phyloP scores from a whole-genome alignment of 2,888 invertebrate genomes.

The Melipona beecheii region DNA sequence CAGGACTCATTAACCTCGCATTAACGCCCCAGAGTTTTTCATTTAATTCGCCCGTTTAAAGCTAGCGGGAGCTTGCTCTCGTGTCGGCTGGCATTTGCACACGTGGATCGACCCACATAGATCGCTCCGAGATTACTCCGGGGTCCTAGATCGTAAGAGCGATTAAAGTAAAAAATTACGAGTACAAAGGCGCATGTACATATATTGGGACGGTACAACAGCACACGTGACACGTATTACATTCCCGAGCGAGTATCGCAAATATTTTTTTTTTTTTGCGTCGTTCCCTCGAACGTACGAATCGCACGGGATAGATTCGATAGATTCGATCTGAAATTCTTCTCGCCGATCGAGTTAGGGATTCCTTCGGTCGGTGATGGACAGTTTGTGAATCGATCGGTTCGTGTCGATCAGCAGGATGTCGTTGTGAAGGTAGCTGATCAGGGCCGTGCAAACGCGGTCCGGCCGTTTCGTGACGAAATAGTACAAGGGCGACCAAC shows the following conservation, averaged over 20 bases:
- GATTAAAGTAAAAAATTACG: background rate
- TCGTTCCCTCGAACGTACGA: background rate
- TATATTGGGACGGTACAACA: background rate
- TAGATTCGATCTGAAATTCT: background rate
- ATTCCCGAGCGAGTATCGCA: background rate
- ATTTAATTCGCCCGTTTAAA: constrained; percentile 30
- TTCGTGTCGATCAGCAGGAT: constrained; percentile 42
- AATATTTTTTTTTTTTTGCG: background rate
- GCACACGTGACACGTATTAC: background rate
- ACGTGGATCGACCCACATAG: constrained; percentile 54
- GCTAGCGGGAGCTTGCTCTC: constrained; percentile 41
- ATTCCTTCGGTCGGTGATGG: background rate
- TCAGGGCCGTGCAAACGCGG: constrained; percentile 59
- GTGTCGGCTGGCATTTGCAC: constrained; percentile 35
- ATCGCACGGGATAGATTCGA: background rate
- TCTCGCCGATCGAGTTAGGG: background rate
- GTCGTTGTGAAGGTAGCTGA: constrained; percentile 68
- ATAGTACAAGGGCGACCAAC: constrained; percentile 73
- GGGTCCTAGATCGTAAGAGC: constrained; percentile 23
- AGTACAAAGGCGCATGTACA: background rate
- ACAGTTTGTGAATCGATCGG: constrained; percentile 15
- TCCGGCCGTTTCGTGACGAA: constrained; percentile 51
- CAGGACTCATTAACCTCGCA: constrained; percentile 27
- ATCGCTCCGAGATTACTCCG: constrained; percentile 40
- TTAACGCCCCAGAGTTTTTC: constrained; percentile 24